Base-by-base conservation (phyloP, 2,797 vertebrate genomes). In the Argya squamiceps region DNA sequence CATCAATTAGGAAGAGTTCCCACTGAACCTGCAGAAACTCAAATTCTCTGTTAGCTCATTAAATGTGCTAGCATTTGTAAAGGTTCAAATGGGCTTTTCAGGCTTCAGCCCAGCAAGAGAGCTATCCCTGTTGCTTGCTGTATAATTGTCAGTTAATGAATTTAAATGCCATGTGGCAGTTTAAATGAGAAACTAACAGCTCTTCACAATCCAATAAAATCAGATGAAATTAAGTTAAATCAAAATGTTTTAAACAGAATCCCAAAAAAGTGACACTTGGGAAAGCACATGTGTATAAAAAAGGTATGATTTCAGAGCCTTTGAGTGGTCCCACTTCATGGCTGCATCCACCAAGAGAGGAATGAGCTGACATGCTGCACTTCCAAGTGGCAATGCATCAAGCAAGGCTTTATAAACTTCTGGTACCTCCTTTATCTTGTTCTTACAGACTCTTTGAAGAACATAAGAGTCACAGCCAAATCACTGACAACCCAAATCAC, bases 131-230 rank as follows among this genome's bases (percentile, higher is more conserved):
- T 44, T 86, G 85, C 85, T 96, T 76, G 87, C 47, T 91, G 92
- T 76, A 41, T 94, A 89, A 94, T 63, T 74, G 47, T 49, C 50
- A 52, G 68, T 88, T 84, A 91, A 89, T 43, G 63, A 70, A 47
- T 62, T 80, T 36, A 74, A 91, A 87, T 63, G 67, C 80, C 87
- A 23, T 49, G 77, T 86, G 89, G 88, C 53, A 80, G 73, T 44
- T 58, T 93, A 76, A 93, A 84, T 52, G 84, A 92, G 68, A 74
- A 89, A 85, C 63, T 87, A 96, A 89, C 49, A 82, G 88, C 71
- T 91, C 89, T 84, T 90, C 83, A 67, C 79, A 93, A 92, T 93
- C 50, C 73, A 89, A 85, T 83, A 95, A 96, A 91, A 90, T 65
- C 68, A 94, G 64, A 65, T 90, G 79, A 96, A 93, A 94, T 77